Percentiles rank a stretch among this genome's conserved stretches.
Conservation (phyloP, 2,113 vertebrate species). For the Ammodytes marinus region DNA sequence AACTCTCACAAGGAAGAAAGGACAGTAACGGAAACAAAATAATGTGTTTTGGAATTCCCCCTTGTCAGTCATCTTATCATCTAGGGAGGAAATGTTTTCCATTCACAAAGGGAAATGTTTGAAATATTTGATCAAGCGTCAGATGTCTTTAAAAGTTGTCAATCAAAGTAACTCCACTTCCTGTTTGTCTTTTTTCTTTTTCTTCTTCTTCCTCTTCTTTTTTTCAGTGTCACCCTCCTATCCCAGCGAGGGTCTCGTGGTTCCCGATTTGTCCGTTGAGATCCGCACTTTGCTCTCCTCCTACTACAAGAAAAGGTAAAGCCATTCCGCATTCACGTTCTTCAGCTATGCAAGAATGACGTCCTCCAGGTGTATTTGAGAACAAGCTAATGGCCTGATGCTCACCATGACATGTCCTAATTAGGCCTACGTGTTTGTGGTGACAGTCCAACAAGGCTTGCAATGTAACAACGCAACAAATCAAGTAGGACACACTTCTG, state of each 20-base stretch:
- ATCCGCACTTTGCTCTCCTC: conserved; percentile 86
- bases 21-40: not conserved
- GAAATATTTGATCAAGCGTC: not conserved
- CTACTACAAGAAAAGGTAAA: conserved; percentile 90
- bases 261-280: conserved; percentile 86
- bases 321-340: not conserved
- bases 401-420: not conserved
- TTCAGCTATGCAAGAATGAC: not conserved
- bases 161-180: not conserved
- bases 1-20: not conserved
- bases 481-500: not conserved
- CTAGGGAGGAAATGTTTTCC: not conserved
- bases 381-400: not conserved
- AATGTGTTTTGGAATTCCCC: not conserved
- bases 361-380: not conserved
- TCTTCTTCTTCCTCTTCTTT: conserved; percentile 45
- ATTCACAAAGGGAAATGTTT: not conserved
- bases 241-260: conserved; percentile 79
- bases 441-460: not conserved
- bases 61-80: not conserved
- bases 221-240: conserved; percentile 58
- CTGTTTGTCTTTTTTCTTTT: conserved; percentile 15
- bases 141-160: not conserved
- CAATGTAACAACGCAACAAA: not conserved
- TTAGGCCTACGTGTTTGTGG: not conserved